These are phyloP conservation scores for Epinotia ramella DNA, from an alignment of 2,888 invertebrate species.

Conservation along the genomic window DNA sequence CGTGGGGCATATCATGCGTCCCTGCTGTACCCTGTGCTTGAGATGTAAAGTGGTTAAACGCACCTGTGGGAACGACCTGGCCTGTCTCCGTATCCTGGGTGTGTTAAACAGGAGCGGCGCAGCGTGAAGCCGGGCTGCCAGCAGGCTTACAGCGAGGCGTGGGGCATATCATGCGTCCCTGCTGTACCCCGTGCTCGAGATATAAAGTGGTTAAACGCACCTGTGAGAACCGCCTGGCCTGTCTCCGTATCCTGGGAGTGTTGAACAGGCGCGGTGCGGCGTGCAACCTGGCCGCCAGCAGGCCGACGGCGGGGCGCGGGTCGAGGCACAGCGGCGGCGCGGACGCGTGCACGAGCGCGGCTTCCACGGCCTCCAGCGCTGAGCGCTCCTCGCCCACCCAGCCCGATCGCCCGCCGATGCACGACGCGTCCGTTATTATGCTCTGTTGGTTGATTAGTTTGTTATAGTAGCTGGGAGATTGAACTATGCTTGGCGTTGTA, in stretches of 20 bases:
- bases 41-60: no score
- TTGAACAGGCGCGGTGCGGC: constrained; percentile 90
- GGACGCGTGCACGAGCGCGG: constrained; percentile 93
- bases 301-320: constrained; percentile 92
- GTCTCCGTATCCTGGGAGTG: constrained; percentile 89
- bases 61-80: no score
- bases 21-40: no score
- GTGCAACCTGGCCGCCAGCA: constrained; percentile 90
- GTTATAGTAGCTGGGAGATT: constrained; percentile 46
- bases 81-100: constrained; percentile 70
- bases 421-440: constrained; percentile 87
- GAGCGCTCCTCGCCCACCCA: constrained; percentile 92
- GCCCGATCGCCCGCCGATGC: constrained; percentile 81
- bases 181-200: neutral
- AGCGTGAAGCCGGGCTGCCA: constrained; percentile 90
- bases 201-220: constrained; percentile 63
- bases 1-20: constrained; percentile 82
- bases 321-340: constrained; percentile 95
- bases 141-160: constrained; percentile 89
- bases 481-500: no score
- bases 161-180: constrained; percentile 84
- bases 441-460: constrained; percentile 74
- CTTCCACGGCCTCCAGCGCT: constrained; percentile 88
- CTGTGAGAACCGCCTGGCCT: constrained; percentile 92
- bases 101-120: constrained; percentile 90